Conservation (phyloP, 2,113 vertebrate species). For the Takifugu bimaculatus region DNA sequence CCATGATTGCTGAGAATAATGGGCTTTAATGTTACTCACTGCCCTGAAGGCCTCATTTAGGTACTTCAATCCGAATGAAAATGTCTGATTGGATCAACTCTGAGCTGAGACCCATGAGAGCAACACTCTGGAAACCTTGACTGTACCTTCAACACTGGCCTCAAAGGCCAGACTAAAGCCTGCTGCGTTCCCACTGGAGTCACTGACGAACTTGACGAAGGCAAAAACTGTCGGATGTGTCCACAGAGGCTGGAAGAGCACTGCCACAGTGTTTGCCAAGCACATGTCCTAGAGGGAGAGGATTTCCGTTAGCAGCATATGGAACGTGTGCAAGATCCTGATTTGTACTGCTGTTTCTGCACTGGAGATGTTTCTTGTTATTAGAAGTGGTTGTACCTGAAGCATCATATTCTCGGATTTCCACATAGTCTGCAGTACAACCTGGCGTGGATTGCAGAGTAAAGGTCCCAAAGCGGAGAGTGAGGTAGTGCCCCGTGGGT, state of each 20-base stretch:
- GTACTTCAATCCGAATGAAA: no score
- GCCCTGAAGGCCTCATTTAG: no score
- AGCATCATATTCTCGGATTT: slow-evolving; percentile 84
- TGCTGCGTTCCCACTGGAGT: slow-evolving; percentile 68
- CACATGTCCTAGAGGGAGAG: slow-evolving; percentile 69
- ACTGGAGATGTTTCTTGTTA: neutral
- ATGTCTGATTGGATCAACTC: no score
- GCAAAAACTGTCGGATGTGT: slow-evolving; percentile 86
- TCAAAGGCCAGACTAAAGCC: slow-evolving; percentile 86
- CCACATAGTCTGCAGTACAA: slow-evolving; percentile 84
- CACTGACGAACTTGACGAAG: slow-evolving; percentile 84
- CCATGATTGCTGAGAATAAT: no score
- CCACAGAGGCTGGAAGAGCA: slow-evolving; percentile 71
- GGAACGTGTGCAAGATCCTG: no score
- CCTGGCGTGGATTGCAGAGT: slow-evolving; percentile 73
- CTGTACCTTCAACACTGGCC: slow-evolving; percentile 83
- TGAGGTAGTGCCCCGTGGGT: slow-evolving; percentile 85
- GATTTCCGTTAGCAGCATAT: neutral
- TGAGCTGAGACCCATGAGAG: neutral
- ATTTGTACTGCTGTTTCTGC: no score
- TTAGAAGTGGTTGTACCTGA: slow-evolving; percentile 71
- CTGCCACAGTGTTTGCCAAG: slow-evolving; percentile 83
- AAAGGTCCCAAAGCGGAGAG: slow-evolving; percentile 75
- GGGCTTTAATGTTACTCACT: no score
- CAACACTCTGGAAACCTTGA: neutral